Base-by-base conservation (phyloP, 2,113 vertebrate genomes). In the Oryzias melastigma region DNA sequence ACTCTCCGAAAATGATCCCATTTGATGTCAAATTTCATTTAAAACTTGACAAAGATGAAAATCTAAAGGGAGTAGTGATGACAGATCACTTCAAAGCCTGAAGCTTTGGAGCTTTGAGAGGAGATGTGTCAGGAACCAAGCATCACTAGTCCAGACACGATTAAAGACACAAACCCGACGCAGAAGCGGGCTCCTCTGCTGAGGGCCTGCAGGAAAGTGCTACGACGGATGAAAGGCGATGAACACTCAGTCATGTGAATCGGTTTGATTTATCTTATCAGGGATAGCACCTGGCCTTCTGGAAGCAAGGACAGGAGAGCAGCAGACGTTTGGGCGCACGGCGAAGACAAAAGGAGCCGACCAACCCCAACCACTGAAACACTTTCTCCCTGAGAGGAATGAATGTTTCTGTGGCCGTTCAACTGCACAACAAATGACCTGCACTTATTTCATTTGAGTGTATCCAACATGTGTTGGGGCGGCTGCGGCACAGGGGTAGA, bases 251-350 rank as follows among this genome's bases (percentile, higher is more conserved):
- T 6, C 52, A 14, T 7, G 51, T 68, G 73, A 69, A 84, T 82
- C 75, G 80, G 68, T 80, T 61, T 69, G 71, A 86, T 85, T 81
- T 58, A 81, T 85, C 77, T 84, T 81, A 80, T 84, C 77, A 75
- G 76, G 81, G 81, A 73, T 60, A 70, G 50, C 82, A 85, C 79
- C 79, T 84, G 79, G 73, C 77, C 80, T 80, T 78, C 70, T 62
- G 66, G 75, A 73, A 80, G 54, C 75, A 75, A 82, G 81, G 85
- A 87, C 81, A 75, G 52, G 67, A 43, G 60, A 71, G 68, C 72
- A 56, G 44, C 64, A 55, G 64, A 69, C 71, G 49, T 62, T 62
- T 77, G 69, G 76, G 67, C 76, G 56, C 71, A 74, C 52, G 64
- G 60, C 25, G 51, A 54, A 83, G 75, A 85, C 75, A 80, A 83